Base-by-base conservation (phyloP, 2,797 vertebrate species). In the Phataginus tetradactyla region DNA sequence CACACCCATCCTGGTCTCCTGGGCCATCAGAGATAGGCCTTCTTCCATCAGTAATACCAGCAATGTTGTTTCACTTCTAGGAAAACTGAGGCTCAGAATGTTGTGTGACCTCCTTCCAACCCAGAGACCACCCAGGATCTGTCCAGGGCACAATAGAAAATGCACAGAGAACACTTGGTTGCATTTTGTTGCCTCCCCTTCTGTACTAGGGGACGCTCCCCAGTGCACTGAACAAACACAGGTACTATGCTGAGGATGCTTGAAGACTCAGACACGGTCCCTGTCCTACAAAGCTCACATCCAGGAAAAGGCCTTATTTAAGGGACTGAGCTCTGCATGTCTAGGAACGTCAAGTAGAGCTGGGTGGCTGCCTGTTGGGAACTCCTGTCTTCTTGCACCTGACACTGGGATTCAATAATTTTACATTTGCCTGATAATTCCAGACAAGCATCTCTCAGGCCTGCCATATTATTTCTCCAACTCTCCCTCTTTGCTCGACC, bases 71-170 rank as follows among this genome's bases (percentile, higher is more conserved):
- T 94, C 21, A 72, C 20, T 51, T 51, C 49, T 5, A 86, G 68
- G 42, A 68, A 88, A 87, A 96, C 23, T 32, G 71, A 91, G 91
- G 45, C 42, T 86, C 23, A n/a, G 57, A 45, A 80, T 15, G 66
- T 1, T 27, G 11, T 66, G 29, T 85, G 59, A 87, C 6, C 7
- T 21, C 71, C 49, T 89, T 81, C 11, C 18, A 8, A 23, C 66
- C 51, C 12, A 74, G 78, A 37, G 45, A 45, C 53, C 51, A 59
- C 51, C 42, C 23, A n/a, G 20, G 15, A 45, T 64, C 80, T 94
- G 53, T 17, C 15, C 84, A 61, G 85, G n/a, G 29, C 29, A 37
- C 55, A 79, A 39, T 17, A 49, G 39, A 55, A 37, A 57, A 2
- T 37, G 17, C 25, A 74, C 42, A 18, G 39, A 86, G 34, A 84